phyloP scores from a whole-genome alignment of 1,140 invertebrate genomes.

The Macrostomum lignano region DNA sequence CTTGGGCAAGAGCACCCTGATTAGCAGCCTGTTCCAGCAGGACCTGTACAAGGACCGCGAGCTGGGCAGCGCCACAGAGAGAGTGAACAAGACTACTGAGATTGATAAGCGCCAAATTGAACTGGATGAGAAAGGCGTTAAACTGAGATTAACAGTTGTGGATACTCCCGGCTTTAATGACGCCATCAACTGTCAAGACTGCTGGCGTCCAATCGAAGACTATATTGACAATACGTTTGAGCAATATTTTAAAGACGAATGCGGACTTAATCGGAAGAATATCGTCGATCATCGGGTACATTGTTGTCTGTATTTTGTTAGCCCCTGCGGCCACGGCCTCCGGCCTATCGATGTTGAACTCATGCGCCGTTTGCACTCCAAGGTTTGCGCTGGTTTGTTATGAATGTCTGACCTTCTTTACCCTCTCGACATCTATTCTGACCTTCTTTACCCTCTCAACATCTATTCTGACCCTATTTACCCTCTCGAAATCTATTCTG shows the following conservation, averaged over 20 bases:
- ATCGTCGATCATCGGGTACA: constrained; percentile 28
- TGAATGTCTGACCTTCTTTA: no score
- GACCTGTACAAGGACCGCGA: constrained; percentile 23
- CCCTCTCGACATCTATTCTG: no score
- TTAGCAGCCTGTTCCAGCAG: constrained; percentile 28
- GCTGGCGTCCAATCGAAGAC: constrained; percentile 17
- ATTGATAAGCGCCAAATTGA: constrained; percentile 9
- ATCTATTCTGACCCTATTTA: no score
- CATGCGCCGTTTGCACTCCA: no score
- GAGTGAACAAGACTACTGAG: constrained; percentile 7
- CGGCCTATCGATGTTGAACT: no score
- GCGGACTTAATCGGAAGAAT: constrained; percentile 24
- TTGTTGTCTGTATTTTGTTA: constrained; percentile 28
- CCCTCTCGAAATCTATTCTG: no score
- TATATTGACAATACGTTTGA: constrained; percentile 28
- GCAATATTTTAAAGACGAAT: constrained; percentile 24
- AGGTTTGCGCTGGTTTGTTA: no score
- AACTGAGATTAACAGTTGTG: constrained; percentile 20
- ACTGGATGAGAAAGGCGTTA: constrained; percentile 21
- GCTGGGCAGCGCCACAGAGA: constrained; percentile 1
- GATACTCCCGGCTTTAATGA: constrained; percentile 27
- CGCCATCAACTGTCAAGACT: constrained; percentile 26
- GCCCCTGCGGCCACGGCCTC: constrained; percentile 39
- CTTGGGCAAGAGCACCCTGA: constrained; percentile 29
- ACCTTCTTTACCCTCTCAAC: no score